These are phyloP conservation scores for Chionis minor DNA, from an alignment of 2,113 vertebrate genomes.

Conservation along the genomic window DNA sequence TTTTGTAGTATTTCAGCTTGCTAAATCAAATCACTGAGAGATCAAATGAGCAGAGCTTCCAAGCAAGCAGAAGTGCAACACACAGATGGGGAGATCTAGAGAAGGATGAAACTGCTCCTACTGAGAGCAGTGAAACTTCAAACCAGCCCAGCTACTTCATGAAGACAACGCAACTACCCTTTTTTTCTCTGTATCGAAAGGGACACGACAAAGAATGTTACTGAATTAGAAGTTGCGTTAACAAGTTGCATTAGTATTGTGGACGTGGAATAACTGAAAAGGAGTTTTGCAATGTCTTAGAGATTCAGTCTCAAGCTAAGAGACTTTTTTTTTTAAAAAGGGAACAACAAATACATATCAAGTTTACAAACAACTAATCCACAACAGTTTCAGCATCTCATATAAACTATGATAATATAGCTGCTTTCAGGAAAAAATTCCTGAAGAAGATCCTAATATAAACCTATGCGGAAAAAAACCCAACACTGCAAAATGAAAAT, in stretches of 20 bases:
- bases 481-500: not conserved
- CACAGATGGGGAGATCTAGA: not conserved
- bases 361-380: not conserved
- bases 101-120: not conserved
- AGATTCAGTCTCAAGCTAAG: not conserved
- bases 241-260: not conserved
- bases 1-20: not conserved
- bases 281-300: not conserved
- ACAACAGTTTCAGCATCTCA: not conserved
- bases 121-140: not conserved
- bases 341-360: accelerated
- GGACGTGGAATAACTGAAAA: not conserved
- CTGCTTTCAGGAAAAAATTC: not conserved
- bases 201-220: not conserved
- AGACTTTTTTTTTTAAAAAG: not conserved
- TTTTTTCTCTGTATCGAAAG: not conserved
- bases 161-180: not conserved
- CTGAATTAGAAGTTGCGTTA: not conserved
- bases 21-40: not conserved
- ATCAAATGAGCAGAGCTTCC: not conserved
- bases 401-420: not conserved
- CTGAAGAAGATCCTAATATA: not conserved
- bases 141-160: not conserved
- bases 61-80: not conserved
- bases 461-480: not conserved